Evolutionary conservation across 1,140 invertebrate species (phyloP), one percentile per base, ranked within the genome.

Genomic region (Triops longicaudatus): DNA sequence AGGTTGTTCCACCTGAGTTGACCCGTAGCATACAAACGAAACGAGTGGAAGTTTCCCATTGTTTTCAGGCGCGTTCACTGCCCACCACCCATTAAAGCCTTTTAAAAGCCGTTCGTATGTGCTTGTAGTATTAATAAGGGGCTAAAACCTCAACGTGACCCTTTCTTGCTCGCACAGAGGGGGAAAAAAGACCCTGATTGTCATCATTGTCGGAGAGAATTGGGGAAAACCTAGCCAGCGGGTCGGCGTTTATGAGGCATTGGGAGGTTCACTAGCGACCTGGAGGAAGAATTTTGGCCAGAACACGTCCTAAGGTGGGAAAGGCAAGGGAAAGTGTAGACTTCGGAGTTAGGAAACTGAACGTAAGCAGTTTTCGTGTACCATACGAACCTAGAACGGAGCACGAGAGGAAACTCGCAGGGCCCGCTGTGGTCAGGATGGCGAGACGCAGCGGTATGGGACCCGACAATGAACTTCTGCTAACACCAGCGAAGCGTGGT

Each of bases 21-120:
- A 63, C 50, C 50, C 50, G 50, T 63, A 10, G 50, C 50, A 63
- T 63, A 63, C 50, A 63, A 63, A 63, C 50, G 50, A 63, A 14
- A 63, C 10, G 17, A 63, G 50, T 22, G 9, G 5, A 63, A 63
- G 14, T 17, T 22, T 63, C 7, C 14, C 22, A 63, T 63, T 63
- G 50, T 63, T 63, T 63, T 63, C 50, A 4, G 2, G 50, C 50
- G 10, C 22, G 14, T 63, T 63, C 50, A 22, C 22, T 63, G 50
- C 50, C 50, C 50, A 63, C 31, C 31, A 37, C 31, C 31, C 31
- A 37, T 37, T 37, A 37, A 63, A n/a, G 50, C 50, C 22, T 63
- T 63, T 63, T n/a, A 63, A 63, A 63, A 6, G 17, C 22, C 22
- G 6, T 63, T 63, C 50, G 50, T 63, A 63, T 63, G 50, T 63